phyloP scores from a whole-genome alignment of 1,140 invertebrate genomes.

The Bombus vancouverensis region DNA sequence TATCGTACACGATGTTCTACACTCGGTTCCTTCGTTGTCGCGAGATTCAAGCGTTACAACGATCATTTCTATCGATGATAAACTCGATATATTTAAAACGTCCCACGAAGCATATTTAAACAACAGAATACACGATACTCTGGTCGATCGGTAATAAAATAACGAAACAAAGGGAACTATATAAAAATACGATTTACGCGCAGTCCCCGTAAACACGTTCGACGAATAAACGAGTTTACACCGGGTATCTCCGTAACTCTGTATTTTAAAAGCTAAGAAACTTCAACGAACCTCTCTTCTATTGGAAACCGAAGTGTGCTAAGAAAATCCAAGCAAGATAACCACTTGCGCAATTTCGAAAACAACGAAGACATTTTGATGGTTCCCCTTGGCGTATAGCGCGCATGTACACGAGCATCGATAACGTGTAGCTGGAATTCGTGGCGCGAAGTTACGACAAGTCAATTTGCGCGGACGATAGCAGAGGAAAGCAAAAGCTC shows the following conservation, averaged over 20 bases:
- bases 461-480: constrained; percentile 29
- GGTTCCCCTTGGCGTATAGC: neutral
- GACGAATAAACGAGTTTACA: no score
- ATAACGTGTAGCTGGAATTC: constrained; percentile 14
- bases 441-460: constrained; percentile 34
- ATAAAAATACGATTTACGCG: neutral
- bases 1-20: no score
- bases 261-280: no score
- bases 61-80: no score
- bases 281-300: no score
- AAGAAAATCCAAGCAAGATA: neutral
- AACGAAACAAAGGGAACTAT: neutral
- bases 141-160: neutral
- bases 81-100: no score
- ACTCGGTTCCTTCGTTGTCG: no score
- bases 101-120: no score
- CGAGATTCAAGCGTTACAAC: no score
- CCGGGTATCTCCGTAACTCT: no score
- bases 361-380: constrained; percentile 12
- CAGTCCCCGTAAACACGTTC: neutral
- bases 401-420: neutral
- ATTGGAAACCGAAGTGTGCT: no score
- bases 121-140: neutral
- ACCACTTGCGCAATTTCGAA: neutral
- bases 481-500: neutral